Base-by-base conservation (phyloP, 2,797 vertebrate species). In the Enteromius viviparus region DNA sequence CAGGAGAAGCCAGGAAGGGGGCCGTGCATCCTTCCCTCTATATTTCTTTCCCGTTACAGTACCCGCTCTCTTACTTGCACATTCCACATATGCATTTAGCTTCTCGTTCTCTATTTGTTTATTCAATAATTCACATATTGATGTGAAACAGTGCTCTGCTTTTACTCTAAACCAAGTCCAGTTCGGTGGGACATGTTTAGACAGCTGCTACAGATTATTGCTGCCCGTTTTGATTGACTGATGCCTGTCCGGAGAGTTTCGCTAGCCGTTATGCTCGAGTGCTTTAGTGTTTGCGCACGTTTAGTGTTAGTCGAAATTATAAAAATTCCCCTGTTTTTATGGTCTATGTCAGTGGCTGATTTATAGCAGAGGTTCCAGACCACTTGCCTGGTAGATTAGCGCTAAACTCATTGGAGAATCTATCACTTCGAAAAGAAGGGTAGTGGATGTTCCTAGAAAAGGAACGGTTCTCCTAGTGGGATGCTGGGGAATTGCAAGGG, bases 101-200 rank as follows among this genome's bases (percentile, higher is more conserved):
- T 91, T 91, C 86, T 86, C 89, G 12, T 64, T 85, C 82, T 80
- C 87, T 82, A 90, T 94, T 94, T 94, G 93, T 94, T 94, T 93
- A 87, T 93, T 85, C 84, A 91, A 91, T 90, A 89, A 89, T 91
- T 89, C 87, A 86, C 88, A 68, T 92, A 91, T 93, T 90, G 93
- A 89, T 88, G 85, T 88, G 85, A 91, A 88, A 76, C 80, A 78
- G 77, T 69, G 85, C 87, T 89, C 70, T 91, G 88, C 92, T 94
- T 94, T 92, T 86, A 85, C 88, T 89, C 68, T 49, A 78, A 89
- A 84, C 87, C 82, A 79, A 85, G 80, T 83, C 64, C 82, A 64
- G 80, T 90, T 89, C 72, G 84, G 77, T 87, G 83, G 91, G 90
- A 93, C 90, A 79, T 95, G 93, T 94, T 95, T 94, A 87, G 87